phyloP scores from a whole-genome alignment of 2,888 invertebrate genomes.

The Tetranychus truncatus region DNA sequence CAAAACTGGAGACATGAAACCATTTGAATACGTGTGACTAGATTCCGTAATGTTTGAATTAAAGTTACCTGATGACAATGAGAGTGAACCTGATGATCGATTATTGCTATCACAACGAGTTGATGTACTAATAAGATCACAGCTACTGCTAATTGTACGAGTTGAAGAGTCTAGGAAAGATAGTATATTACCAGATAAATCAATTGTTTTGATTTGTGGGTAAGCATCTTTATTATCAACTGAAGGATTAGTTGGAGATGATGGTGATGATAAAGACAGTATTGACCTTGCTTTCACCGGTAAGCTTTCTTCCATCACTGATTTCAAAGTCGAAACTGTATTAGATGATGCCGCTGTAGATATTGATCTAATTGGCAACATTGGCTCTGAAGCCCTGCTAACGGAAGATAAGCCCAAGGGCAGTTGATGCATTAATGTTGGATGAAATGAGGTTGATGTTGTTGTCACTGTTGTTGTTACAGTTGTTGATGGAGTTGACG shows the following conservation, averaged over 20 bases:
- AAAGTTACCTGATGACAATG: not conserved
- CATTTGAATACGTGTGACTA: not conserved
- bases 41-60: not conserved
- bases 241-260: not conserved
- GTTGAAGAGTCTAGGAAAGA: not conserved
- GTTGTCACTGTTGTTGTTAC: not conserved
- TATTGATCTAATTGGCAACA: not conserved
- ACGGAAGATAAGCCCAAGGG: not conserved
- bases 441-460: not conserved
- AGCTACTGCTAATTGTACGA: not conserved
- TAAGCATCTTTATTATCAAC: not conserved
- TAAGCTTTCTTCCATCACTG: not conserved
- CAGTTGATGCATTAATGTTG: not conserved
- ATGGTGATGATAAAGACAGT: not conserved
- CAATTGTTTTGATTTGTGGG: not conserved
- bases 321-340: not conserved
- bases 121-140: not conserved
- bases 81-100: not conserved
- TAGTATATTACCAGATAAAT: not conserved
- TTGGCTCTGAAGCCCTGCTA: not conserved
- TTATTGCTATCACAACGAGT: not conserved
- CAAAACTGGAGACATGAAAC: not conserved
- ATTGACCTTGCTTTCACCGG: not conserved
- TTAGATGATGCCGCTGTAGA: not conserved
- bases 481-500: not conserved